A percentile compares a stretch with the other conserved stretches of the same genome.
Evolutionary conservation across 2,888 invertebrate genomes (phyloP).

Genomic region (Lathronympha strigana): DNA sequence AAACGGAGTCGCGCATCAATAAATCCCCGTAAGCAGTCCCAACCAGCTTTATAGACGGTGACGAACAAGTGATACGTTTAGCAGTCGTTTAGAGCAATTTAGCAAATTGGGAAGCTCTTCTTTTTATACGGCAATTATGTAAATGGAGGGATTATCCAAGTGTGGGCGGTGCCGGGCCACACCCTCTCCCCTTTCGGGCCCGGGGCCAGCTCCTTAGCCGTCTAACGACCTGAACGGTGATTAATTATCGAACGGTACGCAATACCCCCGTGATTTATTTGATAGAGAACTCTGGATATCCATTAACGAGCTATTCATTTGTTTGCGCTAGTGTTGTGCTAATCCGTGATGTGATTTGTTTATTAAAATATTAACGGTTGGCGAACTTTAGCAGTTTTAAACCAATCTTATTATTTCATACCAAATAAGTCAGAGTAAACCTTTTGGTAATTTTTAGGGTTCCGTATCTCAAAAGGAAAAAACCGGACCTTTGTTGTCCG

Average conservation of each 20-base stretch:
- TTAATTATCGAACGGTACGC: conserved; percentile 70
- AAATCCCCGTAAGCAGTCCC: conserved; percentile 43
- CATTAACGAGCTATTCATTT: conserved; percentile 64
- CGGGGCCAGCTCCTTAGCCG: conserved; percentile 68
- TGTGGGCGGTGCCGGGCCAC: conserved; percentile 78
- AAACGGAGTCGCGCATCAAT: conserved; percentile 6
- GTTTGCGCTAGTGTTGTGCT: conserved; percentile 49
- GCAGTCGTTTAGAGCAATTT: conserved; percentile 81
- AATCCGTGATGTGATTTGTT: conserved; percentile 51
- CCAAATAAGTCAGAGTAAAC: no score
- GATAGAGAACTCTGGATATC: conserved; percentile 70
- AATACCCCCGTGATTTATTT: conserved; percentile 74
- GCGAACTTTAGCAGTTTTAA: background rate
- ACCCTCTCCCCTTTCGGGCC: conserved; percentile 75
- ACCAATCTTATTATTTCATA: no score
- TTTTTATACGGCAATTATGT: conserved; percentile 85
- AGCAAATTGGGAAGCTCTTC: conserved; percentile 83
- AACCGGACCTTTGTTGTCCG: no score
- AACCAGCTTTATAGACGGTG: conserved; percentile 47
- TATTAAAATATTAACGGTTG: conserved; percentile 32
- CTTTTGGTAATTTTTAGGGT: background rate
- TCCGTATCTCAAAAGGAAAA: background rate
- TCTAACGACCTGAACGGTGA: conserved; percentile 77
- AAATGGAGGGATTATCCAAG: conserved; percentile 83
- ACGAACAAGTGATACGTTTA: conserved; percentile 63